A percentile compares a stretch with the other conserved stretches of the same genome.
These are phyloP conservation scores for Engystomops pustulosus DNA, from an alignment of 2,113 vertebrate genomes.

Conservation along the genomic window DNA sequence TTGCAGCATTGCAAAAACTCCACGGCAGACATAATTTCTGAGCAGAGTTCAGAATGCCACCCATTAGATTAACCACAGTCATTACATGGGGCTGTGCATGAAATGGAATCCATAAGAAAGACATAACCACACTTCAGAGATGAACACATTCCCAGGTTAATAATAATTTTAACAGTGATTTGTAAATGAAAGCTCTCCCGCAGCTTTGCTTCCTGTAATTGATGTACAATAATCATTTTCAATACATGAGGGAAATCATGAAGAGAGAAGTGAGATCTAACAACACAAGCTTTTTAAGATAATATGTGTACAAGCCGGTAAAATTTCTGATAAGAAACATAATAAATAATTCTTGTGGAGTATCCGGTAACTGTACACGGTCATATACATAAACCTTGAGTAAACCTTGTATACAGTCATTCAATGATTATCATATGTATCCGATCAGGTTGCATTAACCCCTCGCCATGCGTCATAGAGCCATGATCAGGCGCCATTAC, in stretches of 20 bases:
- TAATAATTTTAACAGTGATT: constrained; percentile 25
- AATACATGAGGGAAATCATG: constrained; percentile 8
- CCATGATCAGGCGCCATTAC: no score
- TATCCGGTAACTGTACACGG: neutral
- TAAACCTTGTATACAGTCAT: no score
- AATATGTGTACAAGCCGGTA: neutral
- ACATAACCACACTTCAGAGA: constrained; percentile 24
- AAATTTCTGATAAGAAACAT: neutral
- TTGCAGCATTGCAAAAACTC: neutral
- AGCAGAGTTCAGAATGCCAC: neutral
- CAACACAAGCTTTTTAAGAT: neutral
- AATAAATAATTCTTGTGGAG: neutral
- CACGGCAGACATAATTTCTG: neutral
- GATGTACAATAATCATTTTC: neutral
- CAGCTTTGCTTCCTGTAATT: constrained; percentile 14
- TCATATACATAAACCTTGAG: no score
- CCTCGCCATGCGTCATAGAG: no score
- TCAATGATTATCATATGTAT: no score
- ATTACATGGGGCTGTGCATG: neutral
- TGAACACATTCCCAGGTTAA: constrained; percentile 5
- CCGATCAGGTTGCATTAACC: no score
- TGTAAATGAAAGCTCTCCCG: neutral
- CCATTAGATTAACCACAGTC: neutral
- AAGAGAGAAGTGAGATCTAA: neutral
- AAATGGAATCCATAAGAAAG: neutral